Evolutionary conservation across 2,888 invertebrate species (phyloP), one percentile per base, ranked within the genome.

Genomic region (Plagiodera versicolora): DNA sequence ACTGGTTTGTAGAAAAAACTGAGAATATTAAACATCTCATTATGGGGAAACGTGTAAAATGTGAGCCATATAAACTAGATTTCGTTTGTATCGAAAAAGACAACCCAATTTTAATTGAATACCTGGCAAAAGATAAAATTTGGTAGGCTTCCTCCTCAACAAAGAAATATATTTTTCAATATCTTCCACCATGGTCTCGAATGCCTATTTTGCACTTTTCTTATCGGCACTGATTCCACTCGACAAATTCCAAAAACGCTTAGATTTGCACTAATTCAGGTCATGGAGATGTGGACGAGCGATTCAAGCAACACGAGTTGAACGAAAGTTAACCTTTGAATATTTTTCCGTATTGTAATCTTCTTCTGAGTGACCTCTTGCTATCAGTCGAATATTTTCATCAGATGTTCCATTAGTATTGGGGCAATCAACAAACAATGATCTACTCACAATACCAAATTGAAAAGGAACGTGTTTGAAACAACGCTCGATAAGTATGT

Each of bases 71-170:
- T 3, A 24, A 24, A 24, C 3, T 24, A 3, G 6, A 24, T 24
- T 24, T 5, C 24, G 6, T 24, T 5, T 5, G 24, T 24, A 24
- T 6, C 6, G 6, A 24, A 24, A 14, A 14, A 14, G 2, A 39
- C 2, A 39, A 39, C n/a, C n/a, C 3, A 4, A 39, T 4, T 39
- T 3, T 1, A 14, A 2, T 11, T 18, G 50, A 55, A 49, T 14
- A 61, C 61, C 61, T 47, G 54, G 58, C 47, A 55, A 20, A 4
- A 61, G 10, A 47, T 58, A 61, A 30, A 61, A 55, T 47, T 55
- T 55, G 8, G 58, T 61, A 1, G 61, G 61, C 28, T 61, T 58
- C 11, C 61, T 46, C 19, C 61, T 30, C 32, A 61, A 35, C 17
- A 61, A 20, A 2, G 58, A 54, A 19, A 61, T 45, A 50, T 61